Evolutionary conservation across 2,797 vertebrate species (phyloP).

Genomic region (Sebastes minor): DNA sequence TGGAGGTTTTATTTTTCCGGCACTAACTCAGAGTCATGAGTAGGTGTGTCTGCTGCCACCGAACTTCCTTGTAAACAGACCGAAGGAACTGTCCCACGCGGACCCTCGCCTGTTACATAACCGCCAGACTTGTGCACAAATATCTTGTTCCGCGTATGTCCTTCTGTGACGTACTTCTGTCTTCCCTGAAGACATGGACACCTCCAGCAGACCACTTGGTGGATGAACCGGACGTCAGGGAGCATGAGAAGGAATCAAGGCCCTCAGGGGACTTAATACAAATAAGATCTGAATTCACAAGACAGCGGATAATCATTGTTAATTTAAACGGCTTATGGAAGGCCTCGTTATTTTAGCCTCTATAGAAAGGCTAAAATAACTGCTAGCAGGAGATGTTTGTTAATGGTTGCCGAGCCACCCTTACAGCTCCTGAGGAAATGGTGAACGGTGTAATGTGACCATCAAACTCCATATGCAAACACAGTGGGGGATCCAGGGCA

Average conservation of each 20-base stretch:
- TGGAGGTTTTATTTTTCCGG: constrained; percentile 49
- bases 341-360: constrained; percentile 14
- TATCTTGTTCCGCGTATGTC: constrained; percentile 37
- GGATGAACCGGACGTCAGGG: constrained; percentile 32
- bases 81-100: constrained; percentile 49
- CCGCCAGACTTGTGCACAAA: constrained; percentile 45
- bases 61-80: constrained; percentile 69
- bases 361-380: constrained; percentile 27
- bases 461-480: constrained; percentile 50
- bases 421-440: constrained; percentile 8
- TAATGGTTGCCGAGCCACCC: constrained; percentile 11
- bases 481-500: constrained; percentile 13
- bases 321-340: constrained; percentile 22
- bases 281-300: constrained; percentile 35
- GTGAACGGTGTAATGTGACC: constrained; percentile 29
- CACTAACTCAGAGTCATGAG: constrained; percentile 68
- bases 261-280: neutral
- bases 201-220: neutral
- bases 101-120: constrained; percentile 62
- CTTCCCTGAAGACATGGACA: constrained; percentile 15
- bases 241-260: constrained; percentile 43
- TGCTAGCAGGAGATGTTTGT: constrained; percentile 24
- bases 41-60: constrained; percentile 58
- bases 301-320: constrained; percentile 2
- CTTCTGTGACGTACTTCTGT: neutral